A percentile compares a stretch with the other conserved stretches of the same genome.
phyloP scores from a whole-genome alignment of 2,888 invertebrate genomes.

The Heliconius cydno region DNA sequence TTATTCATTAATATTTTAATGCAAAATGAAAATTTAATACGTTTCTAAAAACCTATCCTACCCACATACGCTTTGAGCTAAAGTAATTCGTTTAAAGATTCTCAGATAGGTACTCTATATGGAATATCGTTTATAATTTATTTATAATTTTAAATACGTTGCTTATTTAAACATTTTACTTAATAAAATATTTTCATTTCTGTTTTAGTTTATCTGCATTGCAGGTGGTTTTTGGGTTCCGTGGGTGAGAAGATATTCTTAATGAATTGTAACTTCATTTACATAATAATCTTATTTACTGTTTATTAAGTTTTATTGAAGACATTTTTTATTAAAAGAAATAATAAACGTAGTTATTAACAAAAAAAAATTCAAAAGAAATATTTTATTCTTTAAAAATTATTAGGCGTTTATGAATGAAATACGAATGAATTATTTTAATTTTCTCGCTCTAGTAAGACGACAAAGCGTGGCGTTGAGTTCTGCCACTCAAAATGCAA shows the following conservation, averaged over 20 bases:
- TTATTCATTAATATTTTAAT: neutral
- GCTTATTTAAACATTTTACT: neutral
- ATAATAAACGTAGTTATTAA: too few relatives aligned
- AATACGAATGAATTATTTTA: too few relatives aligned
- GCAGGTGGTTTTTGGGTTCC: conserved; percentile 1
- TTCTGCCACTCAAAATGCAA: too few relatives aligned
- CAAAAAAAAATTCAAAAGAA: too few relatives aligned
- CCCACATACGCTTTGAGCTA: conserved; percentile 1
- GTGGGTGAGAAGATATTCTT: neutral
- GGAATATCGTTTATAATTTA: conserved; percentile 22
- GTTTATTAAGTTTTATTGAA: too few relatives aligned
- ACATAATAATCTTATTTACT: too few relatives aligned
- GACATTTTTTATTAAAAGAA: too few relatives aligned
- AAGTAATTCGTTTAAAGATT: conserved; percentile 6
- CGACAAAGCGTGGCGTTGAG: too few relatives aligned
- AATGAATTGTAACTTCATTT: neutral
- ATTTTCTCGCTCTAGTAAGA: too few relatives aligned
- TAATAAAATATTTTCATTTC: neutral
- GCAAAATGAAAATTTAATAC: neutral
- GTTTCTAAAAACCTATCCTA: neutral
- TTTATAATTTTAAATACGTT: conserved; percentile 3
- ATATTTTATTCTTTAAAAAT: too few relatives aligned
- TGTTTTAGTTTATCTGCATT: conserved; percentile 7
- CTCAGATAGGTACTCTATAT: neutral
- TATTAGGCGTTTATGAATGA: too few relatives aligned